These are phyloP conservation scores for Cladopsammia gracilis DNA, from an alignment of 64 coral and sea anemone species.

Conservation along the genomic window DNA sequence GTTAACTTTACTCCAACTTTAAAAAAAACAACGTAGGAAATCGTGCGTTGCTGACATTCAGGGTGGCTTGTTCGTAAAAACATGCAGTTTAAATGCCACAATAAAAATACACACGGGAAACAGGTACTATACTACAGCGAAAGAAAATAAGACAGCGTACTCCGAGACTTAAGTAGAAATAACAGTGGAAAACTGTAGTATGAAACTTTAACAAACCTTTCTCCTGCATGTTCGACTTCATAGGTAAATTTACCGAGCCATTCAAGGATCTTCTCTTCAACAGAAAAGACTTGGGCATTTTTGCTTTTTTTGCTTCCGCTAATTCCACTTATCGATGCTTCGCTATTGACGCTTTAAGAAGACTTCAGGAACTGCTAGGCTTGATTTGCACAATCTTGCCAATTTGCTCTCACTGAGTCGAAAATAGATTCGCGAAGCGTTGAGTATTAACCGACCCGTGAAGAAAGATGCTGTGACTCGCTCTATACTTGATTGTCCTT, in stretches of 20 bases:
- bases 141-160: no score
- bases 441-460: neutral
- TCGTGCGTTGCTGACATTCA: neutral
- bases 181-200: no score
- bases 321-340: neutral
- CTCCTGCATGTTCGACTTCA: neutral
- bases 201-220: neutral
- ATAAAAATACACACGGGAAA: neutral
- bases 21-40: neutral
- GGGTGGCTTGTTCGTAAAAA: neutral
- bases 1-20: neutral
- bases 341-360: no score
- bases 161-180: no score
- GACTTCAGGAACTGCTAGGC: neutral
- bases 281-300: conserved; percentile 80
- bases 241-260: neutral
- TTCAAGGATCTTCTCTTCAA: conserved; percentile 49
- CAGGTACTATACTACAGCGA: no score
- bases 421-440: neutral
- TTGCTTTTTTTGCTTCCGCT: neutral
- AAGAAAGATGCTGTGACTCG: neutral
- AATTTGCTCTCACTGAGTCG: neutral
- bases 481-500: conserved; percentile 69
- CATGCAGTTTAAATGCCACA: no score
- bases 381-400: neutral